These are phyloP conservation scores for Tupaia chinensis DNA, from an alignment of 2,113 vertebrate species.

Conservation along the genomic window DNA sequence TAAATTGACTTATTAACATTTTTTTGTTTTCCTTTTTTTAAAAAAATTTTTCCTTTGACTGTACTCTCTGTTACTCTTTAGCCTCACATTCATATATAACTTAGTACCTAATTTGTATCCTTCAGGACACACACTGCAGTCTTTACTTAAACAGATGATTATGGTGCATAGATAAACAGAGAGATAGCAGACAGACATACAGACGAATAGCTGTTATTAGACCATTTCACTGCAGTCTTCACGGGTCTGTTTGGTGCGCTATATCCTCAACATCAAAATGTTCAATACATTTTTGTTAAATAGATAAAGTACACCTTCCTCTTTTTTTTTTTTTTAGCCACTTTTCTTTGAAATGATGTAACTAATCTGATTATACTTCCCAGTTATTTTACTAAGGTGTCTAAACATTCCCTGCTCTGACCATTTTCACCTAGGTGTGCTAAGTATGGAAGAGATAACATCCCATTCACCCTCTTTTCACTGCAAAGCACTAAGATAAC, in stretches of 20 bases:
- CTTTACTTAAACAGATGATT: neutral
- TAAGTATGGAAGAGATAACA: neutral
- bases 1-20: neutral
- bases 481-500: neutral
- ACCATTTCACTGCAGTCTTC: neutral
- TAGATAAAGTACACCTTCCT: neutral
- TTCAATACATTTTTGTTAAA: neutral
- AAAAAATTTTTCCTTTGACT: neutral
- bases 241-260: neutral
- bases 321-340: neutral
- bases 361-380: neutral
- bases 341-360: slow-evolving; percentile 38
- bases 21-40: neutral
- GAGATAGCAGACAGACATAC: neutral
- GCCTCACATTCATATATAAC: neutral
- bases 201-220: neutral
- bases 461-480: neutral
- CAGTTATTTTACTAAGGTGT: neutral
- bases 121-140: neutral
- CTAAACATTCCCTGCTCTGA: neutral
- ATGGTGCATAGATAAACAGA: neutral
- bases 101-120: neutral
- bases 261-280: neutral
- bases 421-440: neutral
- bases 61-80: neutral